These are phyloP conservation scores for Hepsetus odoe DNA, from an alignment of 2,113 vertebrate species.

Conservation along the genomic window DNA sequence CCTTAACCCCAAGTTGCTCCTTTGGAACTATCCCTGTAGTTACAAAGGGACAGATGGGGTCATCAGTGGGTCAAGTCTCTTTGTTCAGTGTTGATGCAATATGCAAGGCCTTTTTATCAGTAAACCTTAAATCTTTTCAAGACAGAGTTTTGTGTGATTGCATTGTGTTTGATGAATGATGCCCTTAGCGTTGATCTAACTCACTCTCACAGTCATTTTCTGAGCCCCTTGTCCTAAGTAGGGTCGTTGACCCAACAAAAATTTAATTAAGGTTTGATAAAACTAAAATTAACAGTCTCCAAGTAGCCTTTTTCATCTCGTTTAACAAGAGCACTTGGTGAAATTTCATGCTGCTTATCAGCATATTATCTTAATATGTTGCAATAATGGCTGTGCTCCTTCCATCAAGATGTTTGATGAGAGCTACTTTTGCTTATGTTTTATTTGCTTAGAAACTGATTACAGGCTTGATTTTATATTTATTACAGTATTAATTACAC, in stretches of 20 bases:
- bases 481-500: background rate
- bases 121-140: background rate
- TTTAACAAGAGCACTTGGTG: background rate
- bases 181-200: too few species aligned
- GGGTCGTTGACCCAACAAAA: too few species aligned
- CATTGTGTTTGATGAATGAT: too few species aligned
- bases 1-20: too few species aligned
- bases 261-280: background rate
- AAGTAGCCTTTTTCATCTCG: background rate
- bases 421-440: background rate
- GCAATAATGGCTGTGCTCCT: background rate
- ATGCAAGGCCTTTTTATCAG: background rate
- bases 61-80: background rate
- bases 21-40: too few species aligned
- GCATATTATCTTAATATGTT: background rate
- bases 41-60: background rate
- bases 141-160: constrained; percentile 3
- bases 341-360: background rate
- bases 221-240: too few species aligned
- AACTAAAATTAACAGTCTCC: background rate
- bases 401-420: background rate
- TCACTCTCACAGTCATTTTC: too few species aligned
- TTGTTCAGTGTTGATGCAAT: background rate
- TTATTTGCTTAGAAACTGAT: background rate
- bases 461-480: background rate